Conservation (phyloP, 1,140 invertebrate species). For the Elysia chlorotica region DNA sequence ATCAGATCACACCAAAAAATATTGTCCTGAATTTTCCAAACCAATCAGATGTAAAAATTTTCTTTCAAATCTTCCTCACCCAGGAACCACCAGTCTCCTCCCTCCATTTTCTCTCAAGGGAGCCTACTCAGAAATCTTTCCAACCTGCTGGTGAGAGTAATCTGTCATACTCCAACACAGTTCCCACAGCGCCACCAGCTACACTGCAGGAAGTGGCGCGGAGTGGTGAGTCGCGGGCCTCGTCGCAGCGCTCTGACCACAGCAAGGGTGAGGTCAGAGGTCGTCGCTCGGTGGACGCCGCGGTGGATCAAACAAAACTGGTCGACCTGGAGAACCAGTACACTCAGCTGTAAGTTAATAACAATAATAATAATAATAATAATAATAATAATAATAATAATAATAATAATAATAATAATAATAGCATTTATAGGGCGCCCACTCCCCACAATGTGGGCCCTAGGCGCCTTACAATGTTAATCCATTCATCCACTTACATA, state of each 20-base stretch:
- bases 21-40: not conserved
- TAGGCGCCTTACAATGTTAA: too few relatives aligned
- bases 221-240: too few relatives aligned
- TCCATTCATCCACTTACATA: too few relatives aligned
- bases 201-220: too few relatives aligned
- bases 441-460: too few relatives aligned
- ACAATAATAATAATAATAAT: too few relatives aligned
- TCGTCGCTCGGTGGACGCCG: not conserved
- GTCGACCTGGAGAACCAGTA: conserved; percentile 46
- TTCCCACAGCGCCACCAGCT: too few relatives aligned
- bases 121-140: conserved; percentile 20
- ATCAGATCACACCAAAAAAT: not conserved
- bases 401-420: too few relatives aligned
- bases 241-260: not conserved
- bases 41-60: not conserved
- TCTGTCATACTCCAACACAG: not conserved
- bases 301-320: conserved; percentile 21
- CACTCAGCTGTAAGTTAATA: conserved; percentile 47
- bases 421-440: too few relatives aligned
- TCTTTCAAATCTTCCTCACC: not conserved
- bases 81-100: conserved; percentile 51
- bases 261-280: not conserved
- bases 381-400: too few relatives aligned
- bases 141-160: not conserved
- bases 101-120: conserved; percentile 39